Percentiles rank a stretch among this genome's conserved stretches.
Evolutionary conservation across 2,797 vertebrate genomes (phyloP).

Genomic region (Iguana delicatissima): DNA sequence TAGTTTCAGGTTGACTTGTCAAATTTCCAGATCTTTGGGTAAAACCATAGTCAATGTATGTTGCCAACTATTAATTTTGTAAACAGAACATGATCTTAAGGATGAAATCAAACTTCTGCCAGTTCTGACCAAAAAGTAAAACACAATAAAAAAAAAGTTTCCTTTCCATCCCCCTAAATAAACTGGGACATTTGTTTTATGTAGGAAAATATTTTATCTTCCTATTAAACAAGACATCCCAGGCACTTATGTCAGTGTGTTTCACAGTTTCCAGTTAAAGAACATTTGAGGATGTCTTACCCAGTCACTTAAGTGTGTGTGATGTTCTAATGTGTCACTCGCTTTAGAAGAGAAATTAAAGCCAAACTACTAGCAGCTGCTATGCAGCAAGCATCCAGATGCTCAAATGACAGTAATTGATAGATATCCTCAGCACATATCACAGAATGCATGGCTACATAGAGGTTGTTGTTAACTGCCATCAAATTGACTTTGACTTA

Average conservation of each 20-base stretch:
- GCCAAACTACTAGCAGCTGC: slow-evolving; percentile 10
- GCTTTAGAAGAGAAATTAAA: slow-evolving; percentile 19
- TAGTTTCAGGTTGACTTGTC: neutral
- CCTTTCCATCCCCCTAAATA: neutral
- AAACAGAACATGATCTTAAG: neutral
- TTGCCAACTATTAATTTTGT: neutral
- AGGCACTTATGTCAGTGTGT: neutral
- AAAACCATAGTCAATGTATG: neutral
- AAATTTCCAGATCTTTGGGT: neutral
- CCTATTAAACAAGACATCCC: neutral
- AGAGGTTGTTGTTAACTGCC: neutral
- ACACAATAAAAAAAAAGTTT: neutral
- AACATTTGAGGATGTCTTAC: neutral
- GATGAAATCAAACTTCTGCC: neutral
- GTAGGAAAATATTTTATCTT: neutral
- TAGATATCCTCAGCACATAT: neutral
- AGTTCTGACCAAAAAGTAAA: neutral
- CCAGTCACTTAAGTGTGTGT: neutral
- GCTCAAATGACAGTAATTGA: slow-evolving; percentile 17
- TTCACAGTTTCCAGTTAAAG: slow-evolving; percentile 2
- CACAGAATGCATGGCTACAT: neutral
- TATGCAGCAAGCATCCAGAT: slow-evolving; percentile 3
- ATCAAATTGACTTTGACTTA: too few relatives aligned
- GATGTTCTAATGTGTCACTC: slow-evolving; percentile 11
- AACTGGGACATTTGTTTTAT: neutral